Evolutionary conservation across 1,140 invertebrate genomes (phyloP), one percentile per base, ranked within the genome.

Genomic region (Drosophila leontia): DNA sequence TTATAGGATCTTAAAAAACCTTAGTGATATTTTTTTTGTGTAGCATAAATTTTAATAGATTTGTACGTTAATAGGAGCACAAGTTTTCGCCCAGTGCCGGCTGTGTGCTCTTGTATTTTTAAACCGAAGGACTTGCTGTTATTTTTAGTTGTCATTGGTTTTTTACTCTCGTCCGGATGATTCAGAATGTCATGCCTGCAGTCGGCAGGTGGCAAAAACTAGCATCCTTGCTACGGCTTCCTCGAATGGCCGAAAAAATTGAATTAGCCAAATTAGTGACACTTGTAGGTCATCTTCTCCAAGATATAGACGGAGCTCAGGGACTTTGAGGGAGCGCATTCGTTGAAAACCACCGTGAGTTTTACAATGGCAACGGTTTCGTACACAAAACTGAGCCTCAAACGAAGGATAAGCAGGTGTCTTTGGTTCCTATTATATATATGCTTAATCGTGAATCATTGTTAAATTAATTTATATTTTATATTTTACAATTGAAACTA

Each of bases 241-340:
- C 55, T 71, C 68, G 62, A 26, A 63, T 3, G 17, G 8, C 29
- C 35, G 11, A 57, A 79, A 79, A 84, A 90, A 88, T 88, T 90
- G 65, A 90, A 88, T 88, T 88, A 88, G 45, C 59, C 81, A 75
- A 90, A 88, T 88, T 88, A 88, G 74, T 35, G 65, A 58, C 85
- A 88, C 84, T 88, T 88, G 82, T 90, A 72, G 61, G 84, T 84
- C 65, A 81, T 88, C 84, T 37, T 41, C 23, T 26, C 32, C 42
- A 65, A 70, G 60, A 84, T 88, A 90, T 88, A 88, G 64, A 57
- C 15, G 44, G 11, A 61, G 51, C 50, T n/a, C 44, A 37, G 45
- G 35, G 37, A 44, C 62, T 7, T 47, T n/a, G 19, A 41, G 56
- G 37, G 44, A 3, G n/a, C 29, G 29, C 67, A 75, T 67, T 74